Evolutionary conservation across 2,888 invertebrate species (phyloP), one percentile per base, ranked within the genome.

Genomic region (Geophilus truncorum): DNA sequence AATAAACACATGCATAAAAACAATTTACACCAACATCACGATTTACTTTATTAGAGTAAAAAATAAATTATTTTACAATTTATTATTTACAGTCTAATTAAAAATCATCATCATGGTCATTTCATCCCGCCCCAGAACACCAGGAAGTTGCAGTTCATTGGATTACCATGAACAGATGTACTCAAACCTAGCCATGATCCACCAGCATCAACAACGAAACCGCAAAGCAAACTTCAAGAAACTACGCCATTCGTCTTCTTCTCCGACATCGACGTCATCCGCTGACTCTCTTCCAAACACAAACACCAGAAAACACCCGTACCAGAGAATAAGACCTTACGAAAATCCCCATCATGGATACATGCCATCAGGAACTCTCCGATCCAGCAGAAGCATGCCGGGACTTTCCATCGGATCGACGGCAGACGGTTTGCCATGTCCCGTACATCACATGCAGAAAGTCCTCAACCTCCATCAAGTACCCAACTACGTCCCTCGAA

Each of bases 331-430:
- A n/a, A 25, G 9, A 15, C 57, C 70, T 15, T 34, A 79, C 30
- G n/a, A 28, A 30, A 9, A 40, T 0, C 62, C 4, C 18, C 79
- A 25, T 18, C 77, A n/a, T n/a, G n/a, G 62, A 9, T 57, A 62
- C 28, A n/a, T 15, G 0, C 77, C 77, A 32, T 57, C 57, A 23
- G 81, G 62, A 21, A 81, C 81, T 7, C 23, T 82, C 7, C 79
- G 82, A 7, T 82, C 82, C 12, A 81, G 81, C 7, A 81, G 82
- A 9, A 82, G 82, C 77, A 82, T 82, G 40, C 82, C 82, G 0
- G 82, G 81, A 21, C 23, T 82, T 21, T 21, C 79, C 2, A 62
- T 57, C 6, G 62, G 62, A 15, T 32, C 80, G 2, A 45, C 77
- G 5, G 78, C 79, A 76, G 76, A 79, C 21, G 80, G 75, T 9